These are phyloP conservation scores for Cecidostiba fungosa DNA, from an alignment of 2,888 invertebrate genomes.

Conservation along the genomic window DNA sequence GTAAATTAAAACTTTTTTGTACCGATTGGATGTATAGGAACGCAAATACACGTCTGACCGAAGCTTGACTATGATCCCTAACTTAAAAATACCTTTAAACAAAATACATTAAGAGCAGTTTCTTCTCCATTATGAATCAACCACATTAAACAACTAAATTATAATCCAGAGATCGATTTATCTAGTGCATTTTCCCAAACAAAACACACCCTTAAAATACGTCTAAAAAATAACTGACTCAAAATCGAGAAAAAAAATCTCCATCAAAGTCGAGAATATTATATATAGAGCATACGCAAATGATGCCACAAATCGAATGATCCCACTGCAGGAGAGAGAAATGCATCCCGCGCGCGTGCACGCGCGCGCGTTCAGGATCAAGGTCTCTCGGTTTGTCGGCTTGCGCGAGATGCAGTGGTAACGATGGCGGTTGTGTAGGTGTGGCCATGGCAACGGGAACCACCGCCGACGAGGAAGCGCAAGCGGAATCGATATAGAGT, in stretches of 20 bases:
- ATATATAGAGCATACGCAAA: not conserved
- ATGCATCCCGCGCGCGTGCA: conserved; percentile 6
- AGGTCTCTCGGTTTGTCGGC: conserved; percentile 70
- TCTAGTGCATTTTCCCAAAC: too few species aligned
- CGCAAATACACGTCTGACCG: conserved; percentile 28
- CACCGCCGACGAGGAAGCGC: conserved; percentile 62
- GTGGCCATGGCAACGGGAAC: conserved; percentile 77
- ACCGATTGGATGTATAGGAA: not conserved
- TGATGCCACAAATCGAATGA: conserved; percentile 2
- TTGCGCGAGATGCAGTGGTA: conserved; percentile 64
- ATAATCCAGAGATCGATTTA: too few species aligned
- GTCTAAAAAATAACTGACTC: too few species aligned
- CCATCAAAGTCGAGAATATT: not conserved
- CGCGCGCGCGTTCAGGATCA: conserved; percentile 73
- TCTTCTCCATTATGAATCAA: not conserved
- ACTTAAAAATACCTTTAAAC: not conserved
- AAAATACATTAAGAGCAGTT: not conserved
- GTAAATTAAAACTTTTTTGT: not conserved
- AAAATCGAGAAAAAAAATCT: not conserved
- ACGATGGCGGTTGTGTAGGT: conserved; percentile 68
- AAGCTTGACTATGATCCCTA: conserved; percentile 39
- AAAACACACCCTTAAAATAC: too few species aligned
- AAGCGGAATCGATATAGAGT: conserved; percentile 75
- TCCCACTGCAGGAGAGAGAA: conserved; percentile 1
- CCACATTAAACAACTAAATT: too few species aligned